Evolutionary conservation across 2,113 vertebrate genomes (phyloP).

Genomic region (Phyllopteryx taeniolatus): DNA sequence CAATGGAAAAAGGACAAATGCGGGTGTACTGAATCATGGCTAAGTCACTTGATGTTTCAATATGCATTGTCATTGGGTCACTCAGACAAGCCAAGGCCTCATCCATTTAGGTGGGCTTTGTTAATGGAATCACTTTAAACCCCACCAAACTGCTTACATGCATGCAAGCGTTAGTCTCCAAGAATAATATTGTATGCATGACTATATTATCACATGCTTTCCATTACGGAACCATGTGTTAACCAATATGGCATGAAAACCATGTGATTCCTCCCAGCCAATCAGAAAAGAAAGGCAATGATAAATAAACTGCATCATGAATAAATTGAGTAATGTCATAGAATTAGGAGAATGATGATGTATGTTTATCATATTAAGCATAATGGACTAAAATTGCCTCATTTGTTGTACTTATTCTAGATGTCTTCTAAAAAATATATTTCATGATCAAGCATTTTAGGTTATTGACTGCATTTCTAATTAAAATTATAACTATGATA

Average conservation of each 20-base stretch:
- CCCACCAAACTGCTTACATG: neutral
- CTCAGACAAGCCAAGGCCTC: neutral
- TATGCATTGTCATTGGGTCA: neutral
- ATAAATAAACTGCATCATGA: too few relatives aligned
- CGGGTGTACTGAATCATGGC: neutral
- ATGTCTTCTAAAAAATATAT: too few relatives aligned
- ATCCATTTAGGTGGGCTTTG: neutral
- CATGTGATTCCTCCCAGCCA: too few relatives aligned
- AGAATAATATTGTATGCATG: neutral
- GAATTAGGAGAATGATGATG: too few relatives aligned
- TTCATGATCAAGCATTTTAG: too few relatives aligned
- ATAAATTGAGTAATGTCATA: too few relatives aligned
- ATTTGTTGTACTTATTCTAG: too few relatives aligned
- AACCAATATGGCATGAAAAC: neutral
- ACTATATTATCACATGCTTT: neutral
- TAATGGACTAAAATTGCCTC: too few relatives aligned
- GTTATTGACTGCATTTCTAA: too few relatives aligned
- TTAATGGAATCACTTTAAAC: neutral
- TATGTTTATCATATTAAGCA: too few relatives aligned
- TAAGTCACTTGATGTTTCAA: neutral
- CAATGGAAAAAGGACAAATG: neutral
- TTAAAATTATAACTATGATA: too few relatives aligned
- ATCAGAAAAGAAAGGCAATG: too few relatives aligned
- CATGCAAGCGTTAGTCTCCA: neutral
- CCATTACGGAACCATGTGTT: neutral